phyloP scores from a whole-genome alignment of 2,888 invertebrate genomes.

The Dyspetes luteomarginatus region DNA sequence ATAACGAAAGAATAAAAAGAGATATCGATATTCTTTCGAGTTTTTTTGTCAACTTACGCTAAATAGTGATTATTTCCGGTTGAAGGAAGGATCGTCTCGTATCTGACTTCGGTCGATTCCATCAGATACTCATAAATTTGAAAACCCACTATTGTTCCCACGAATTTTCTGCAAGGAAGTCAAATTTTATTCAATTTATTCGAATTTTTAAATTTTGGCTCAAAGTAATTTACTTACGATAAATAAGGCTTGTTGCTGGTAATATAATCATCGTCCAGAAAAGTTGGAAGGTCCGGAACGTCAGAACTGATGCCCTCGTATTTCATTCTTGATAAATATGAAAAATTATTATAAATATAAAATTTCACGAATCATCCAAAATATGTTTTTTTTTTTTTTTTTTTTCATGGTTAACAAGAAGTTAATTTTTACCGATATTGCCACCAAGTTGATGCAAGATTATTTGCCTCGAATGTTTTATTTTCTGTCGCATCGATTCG shows the following conservation, averaged over 20 bases:
- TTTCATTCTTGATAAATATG: constrained; percentile 67
- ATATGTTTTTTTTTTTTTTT: not conserved
- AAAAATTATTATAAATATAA: constrained; percentile 8
- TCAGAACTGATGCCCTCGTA: constrained; percentile 72
- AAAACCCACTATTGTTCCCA: constrained; percentile 77
- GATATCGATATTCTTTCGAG: not conserved
- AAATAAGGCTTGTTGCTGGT: constrained; percentile 78
- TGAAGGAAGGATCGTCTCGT: constrained; percentile 66
- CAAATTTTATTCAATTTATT: constrained; percentile 11
- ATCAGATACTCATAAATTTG: constrained; percentile 77
- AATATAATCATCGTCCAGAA: constrained; percentile 76
- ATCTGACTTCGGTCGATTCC: constrained; percentile 75
- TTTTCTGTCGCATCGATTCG: constrained; percentile 75
- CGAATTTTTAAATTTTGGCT: not conserved
- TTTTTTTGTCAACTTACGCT: constrained; percentile 71
- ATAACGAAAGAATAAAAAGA: not conserved
- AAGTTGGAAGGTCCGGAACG: constrained; percentile 72
- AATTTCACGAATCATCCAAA: not conserved
- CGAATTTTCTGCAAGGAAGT: constrained; percentile 73
- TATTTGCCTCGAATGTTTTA: constrained; percentile 67
- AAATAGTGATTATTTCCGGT: constrained; percentile 68
- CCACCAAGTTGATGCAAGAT: constrained; percentile 78
- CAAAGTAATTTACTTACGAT: constrained; percentile 74
- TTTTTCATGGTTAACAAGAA: not conserved
- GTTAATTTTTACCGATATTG: constrained; percentile 73